A percentile compares a stretch with the other conserved stretches of the same genome.
Conservation (phyloP, 2,797 vertebrate genomes). For the Hemitrygon akajei region DNA sequence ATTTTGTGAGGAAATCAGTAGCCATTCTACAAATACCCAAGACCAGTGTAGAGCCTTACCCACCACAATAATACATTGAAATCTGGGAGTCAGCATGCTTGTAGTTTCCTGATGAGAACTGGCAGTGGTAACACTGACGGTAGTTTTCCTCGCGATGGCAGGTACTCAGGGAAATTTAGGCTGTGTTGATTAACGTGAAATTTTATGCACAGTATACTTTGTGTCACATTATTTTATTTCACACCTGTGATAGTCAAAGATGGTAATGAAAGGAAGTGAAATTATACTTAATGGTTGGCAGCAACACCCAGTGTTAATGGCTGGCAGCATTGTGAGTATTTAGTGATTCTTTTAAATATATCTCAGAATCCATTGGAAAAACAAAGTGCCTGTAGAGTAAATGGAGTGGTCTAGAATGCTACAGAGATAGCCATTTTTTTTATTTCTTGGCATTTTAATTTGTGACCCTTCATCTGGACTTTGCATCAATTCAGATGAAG, state of each 20-base stretch:
- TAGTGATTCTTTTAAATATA: slow-evolving; percentile 31
- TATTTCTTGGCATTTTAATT: neutral
- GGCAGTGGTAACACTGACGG: neutral
- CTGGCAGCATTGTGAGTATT: slow-evolving; percentile 1
- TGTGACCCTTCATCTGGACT: too few species aligned
- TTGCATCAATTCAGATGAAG: too few species aligned
- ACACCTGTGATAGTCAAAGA: slow-evolving; percentile 30
- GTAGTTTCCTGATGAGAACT: neutral
- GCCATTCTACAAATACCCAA: neutral
- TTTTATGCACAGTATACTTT: slow-evolving; percentile 6
- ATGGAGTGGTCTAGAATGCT: neutral
- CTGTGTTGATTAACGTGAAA: neutral
- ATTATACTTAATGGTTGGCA: slow-evolving; percentile 37
- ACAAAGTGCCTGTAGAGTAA: neutral
- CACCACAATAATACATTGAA: neutral
- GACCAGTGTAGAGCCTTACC: neutral
- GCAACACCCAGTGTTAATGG: slow-evolving; percentile 20
- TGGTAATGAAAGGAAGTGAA: slow-evolving; percentile 36
- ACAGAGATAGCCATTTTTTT: neutral
- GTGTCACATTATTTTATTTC: slow-evolving; percentile 18
- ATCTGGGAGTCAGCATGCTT: neutral
- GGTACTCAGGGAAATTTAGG: neutral
- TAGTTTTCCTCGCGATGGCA: neutral
- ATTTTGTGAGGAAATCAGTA: neutral
- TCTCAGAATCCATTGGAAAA: neutral